phyloP scores from a whole-genome alignment of 2,797 vertebrate genomes.

The Simalia tracyae region DNA sequence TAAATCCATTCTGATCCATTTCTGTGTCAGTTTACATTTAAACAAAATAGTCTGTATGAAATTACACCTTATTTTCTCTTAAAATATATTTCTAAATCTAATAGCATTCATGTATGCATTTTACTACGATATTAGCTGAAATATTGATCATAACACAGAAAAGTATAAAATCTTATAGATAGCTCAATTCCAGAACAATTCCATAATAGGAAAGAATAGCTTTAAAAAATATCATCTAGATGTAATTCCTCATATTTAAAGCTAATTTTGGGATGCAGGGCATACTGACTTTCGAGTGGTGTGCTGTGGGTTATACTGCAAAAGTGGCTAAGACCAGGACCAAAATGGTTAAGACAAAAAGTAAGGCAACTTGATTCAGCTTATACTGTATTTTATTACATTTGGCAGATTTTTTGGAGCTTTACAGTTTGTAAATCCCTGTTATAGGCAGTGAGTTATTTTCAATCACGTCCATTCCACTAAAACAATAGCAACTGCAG shows the following conservation, averaged over 20 bases:
- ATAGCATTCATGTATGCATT: not conserved
- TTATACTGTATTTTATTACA: not conserved
- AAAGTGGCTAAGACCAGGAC: not conserved
- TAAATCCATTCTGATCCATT: not conserved
- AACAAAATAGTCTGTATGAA: not conserved
- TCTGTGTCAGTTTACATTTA: not conserved
- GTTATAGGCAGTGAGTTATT: not conserved
- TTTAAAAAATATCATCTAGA: not conserved
- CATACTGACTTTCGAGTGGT: not conserved
- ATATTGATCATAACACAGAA: not conserved
- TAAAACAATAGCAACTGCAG: not conserved
- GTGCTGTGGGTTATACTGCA: not conserved
- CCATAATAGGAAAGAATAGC: not conserved
- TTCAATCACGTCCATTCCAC: not conserved
- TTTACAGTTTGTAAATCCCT: not conserved
- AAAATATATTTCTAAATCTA: not conserved
- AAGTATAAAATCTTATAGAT: not conserved
- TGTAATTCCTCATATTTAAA: not conserved
- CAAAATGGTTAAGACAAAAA: not conserved
- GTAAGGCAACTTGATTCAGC: not conserved
- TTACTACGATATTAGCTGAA: not conserved
- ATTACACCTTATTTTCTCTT: not conserved
- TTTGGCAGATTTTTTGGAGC: not conserved
- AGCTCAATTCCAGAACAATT: not conserved
- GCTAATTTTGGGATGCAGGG: not conserved